phyloP scores from a whole-genome alignment of 1,140 invertebrate genomes.

The Drosophila truncata region DNA sequence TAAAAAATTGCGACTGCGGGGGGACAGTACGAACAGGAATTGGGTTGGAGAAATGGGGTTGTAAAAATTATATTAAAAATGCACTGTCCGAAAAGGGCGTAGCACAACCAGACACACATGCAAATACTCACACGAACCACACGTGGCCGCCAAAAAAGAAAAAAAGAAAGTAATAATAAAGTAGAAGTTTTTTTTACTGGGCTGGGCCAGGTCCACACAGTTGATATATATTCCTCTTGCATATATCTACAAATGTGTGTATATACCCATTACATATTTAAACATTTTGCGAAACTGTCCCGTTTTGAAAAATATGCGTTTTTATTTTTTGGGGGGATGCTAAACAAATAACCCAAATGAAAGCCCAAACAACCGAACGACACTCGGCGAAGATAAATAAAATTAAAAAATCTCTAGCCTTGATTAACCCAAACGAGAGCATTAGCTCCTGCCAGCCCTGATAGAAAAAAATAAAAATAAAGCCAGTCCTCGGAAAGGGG shows the following conservation, averaged over 20 bases:
- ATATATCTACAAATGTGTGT: slow-evolving; percentile 10
- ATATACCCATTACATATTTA: slow-evolving; percentile 62
- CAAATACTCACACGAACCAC: slow-evolving; percentile 22
- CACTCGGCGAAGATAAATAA: slow-evolving; percentile 47
- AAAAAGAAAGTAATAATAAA: slow-evolving; percentile 69
- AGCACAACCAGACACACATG: slow-evolving; percentile 48
- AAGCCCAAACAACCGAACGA: slow-evolving; percentile 44
- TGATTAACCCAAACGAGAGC: slow-evolving; percentile 75
- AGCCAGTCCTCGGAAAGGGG: slow-evolving; percentile 6
- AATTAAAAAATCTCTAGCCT: slow-evolving; percentile 69
- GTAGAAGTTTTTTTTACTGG: slow-evolving; percentile 46
- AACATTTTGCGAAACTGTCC: slow-evolving; percentile 69
- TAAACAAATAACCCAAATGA: slow-evolving; percentile 67
- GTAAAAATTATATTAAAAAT: slow-evolving; percentile 83
- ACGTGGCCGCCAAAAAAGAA: slow-evolving; percentile 27
- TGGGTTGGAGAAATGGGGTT: slow-evolving; percentile 17
- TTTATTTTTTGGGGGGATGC: slow-evolving; percentile 13
- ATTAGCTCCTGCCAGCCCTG: slow-evolving; percentile 32
- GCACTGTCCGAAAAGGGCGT: slow-evolving; percentile 81
- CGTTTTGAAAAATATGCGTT: slow-evolving; percentile 69
- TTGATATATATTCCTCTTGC: slow-evolving; percentile 57
- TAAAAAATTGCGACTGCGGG: slow-evolving; percentile 53
- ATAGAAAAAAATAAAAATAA: slow-evolving; percentile 8
- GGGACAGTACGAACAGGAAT: not conserved
- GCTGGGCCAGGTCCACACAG: slow-evolving; percentile 20